Evolutionary conservation across 37 sponge, comb jelly and placozoan species (phyloP).

Genomic region (Crambe crambe): DNA sequence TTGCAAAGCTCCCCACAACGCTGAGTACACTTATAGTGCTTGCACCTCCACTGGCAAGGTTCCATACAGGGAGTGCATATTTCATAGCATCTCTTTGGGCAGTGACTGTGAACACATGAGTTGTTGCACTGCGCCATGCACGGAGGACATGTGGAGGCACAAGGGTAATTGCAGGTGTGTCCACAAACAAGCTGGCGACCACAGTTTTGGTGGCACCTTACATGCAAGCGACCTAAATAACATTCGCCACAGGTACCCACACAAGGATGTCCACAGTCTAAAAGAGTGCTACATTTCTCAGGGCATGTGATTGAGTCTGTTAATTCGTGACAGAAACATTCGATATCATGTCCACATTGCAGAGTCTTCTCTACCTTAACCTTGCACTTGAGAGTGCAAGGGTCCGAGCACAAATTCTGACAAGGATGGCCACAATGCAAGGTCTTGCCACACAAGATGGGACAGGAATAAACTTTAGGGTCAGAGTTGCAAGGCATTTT

Average conservation of each 20-base stretch:
- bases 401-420: conserved; percentile 51
- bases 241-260: conserved; percentile 72
- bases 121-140: conserved; percentile 66
- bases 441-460: conserved; percentile 44
- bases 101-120: conserved; percentile 74
- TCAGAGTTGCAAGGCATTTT: conserved; percentile 32
- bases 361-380: conserved; percentile 30
- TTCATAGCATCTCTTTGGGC: conserved; percentile 77
- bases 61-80: conserved; percentile 69
- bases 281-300: not conserved
- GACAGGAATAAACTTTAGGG: conserved; percentile 31
- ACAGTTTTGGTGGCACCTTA: conserved; percentile 54
- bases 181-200: conserved; percentile 80
- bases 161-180: conserved; percentile 75
- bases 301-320: conserved; percentile 34
- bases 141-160: conserved; percentile 73
- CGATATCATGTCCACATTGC: conserved; percentile 66
- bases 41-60: conserved; percentile 80
- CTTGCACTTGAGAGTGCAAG: conserved; percentile 53
- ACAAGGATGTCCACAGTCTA: conserved; percentile 83
- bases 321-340: conserved; percentile 12
- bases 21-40: conserved; percentile 67
- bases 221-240: conserved; percentile 68
- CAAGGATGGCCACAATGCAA: conserved; percentile 83
- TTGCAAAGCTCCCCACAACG: conserved; percentile 77